Evolutionary conservation across 2,797 vertebrate genomes (phyloP).

Genomic region (Vultur gryphus): DNA sequence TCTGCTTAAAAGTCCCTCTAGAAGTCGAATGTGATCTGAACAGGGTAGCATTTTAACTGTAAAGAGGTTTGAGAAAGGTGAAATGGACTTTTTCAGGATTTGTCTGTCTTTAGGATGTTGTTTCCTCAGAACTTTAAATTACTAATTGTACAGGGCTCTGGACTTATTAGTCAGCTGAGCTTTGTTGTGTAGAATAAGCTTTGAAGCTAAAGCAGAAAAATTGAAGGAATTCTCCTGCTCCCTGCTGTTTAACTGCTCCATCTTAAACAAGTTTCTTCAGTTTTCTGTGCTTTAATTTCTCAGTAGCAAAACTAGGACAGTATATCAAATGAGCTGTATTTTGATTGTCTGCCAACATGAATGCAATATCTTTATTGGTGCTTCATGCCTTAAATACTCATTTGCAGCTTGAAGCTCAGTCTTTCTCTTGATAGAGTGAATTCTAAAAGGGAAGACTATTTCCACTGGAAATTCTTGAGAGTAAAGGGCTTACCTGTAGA

Average conservation of each 20-base stretch:
- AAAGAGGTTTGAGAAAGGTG: background rate
- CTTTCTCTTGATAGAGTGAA: background rate
- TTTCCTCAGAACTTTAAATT: background rate
- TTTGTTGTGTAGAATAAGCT: background rate
- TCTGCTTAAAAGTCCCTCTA: background rate
- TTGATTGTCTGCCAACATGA: background rate
- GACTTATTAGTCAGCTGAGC: background rate
- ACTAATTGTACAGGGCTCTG: background rate
- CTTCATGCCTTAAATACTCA: background rate
- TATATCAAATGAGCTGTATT: background rate
- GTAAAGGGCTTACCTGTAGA: background rate
- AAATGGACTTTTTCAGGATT: background rate
- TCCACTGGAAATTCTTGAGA: background rate
- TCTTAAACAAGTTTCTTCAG: background rate
- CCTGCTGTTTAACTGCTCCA: background rate
- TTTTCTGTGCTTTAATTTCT: background rate
- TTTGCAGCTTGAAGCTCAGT: background rate
- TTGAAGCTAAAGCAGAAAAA: background rate
- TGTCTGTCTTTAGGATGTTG: background rate
- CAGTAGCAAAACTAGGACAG: background rate
- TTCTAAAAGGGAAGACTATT: background rate
- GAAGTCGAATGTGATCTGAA: background rate
- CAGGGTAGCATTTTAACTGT: background rate
- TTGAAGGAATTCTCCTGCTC: background rate
- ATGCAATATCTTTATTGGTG: background rate